Percentiles rank a stretch among this genome's conserved stretches.
Evolutionary conservation across 1,140 invertebrate species (phyloP).

Genomic region (Phymastichus coffea): DNA sequence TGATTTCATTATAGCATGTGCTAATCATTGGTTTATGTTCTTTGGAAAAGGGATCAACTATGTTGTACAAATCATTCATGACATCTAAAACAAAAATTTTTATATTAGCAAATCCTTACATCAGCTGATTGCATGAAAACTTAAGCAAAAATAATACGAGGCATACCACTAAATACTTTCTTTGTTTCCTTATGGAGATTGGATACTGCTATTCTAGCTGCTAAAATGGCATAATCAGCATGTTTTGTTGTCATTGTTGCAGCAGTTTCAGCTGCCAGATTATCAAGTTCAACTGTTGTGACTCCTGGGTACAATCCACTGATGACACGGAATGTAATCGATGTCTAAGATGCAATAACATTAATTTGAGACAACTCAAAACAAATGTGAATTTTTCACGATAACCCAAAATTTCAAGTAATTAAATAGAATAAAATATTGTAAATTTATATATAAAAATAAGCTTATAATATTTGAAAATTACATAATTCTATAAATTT

Average conservation of each 20-base stretch:
- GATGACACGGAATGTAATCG: slow-evolving; percentile 87
- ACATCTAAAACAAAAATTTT: slow-evolving; percentile 80
- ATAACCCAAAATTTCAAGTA: not conserved
- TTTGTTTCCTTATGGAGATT: slow-evolving; percentile 98
- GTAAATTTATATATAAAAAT: too few relatives aligned
- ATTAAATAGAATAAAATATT: not conserved
- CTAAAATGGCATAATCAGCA: slow-evolving; percentile 95
- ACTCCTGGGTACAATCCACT: slow-evolving; percentile 94
- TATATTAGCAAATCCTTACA: too few relatives aligned
- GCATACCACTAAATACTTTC: slow-evolving; percentile 81
- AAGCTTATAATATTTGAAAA: too few relatives aligned
- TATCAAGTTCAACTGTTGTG: slow-evolving; percentile 95
- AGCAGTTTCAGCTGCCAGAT: slow-evolving; percentile 94
- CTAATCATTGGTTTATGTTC: slow-evolving; percentile 81
- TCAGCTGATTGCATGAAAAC: too few relatives aligned
- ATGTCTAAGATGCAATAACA: slow-evolving; percentile 58
- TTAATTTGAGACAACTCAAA: too few relatives aligned
- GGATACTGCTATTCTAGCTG: slow-evolving; percentile 93
- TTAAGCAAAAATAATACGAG: slow-evolving; percentile 9
- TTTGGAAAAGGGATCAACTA: slow-evolving; percentile 73
- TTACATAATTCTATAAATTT: too few relatives aligned
- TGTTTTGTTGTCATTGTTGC: slow-evolving; percentile 95
- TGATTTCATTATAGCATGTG: slow-evolving; percentile 78
- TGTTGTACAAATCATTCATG: slow-evolving; percentile 82
- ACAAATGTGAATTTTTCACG: not conserved